phyloP scores from a whole-genome alignment of 2,888 invertebrate species.

The Lasius fuliginosus region DNA sequence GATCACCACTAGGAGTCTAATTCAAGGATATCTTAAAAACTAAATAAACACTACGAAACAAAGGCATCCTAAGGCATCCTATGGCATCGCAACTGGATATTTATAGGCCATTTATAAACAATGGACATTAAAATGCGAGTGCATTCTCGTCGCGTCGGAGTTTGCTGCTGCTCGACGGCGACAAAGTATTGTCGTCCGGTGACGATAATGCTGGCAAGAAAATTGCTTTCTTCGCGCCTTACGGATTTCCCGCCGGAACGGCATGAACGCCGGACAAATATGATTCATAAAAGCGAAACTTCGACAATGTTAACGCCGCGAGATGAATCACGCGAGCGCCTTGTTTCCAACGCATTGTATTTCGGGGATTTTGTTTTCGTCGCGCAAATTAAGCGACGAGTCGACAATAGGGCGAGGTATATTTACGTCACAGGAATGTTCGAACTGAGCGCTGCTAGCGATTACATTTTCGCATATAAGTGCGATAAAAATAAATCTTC shows the following conservation, averaged over 20 bases:
- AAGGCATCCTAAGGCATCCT: not conserved
- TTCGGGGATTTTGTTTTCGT: conserved; percentile 18
- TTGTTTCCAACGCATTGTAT: conserved; percentile 24
- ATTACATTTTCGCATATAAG: not conserved
- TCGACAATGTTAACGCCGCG: conserved; percentile 21
- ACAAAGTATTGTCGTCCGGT: conserved; percentile 26
- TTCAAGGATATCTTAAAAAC: not conserved
- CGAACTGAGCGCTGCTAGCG: not conserved
- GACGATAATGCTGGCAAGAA: conserved; percentile 28
- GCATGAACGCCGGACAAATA: not conserved
- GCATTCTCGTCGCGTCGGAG: not conserved
- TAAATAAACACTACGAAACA: not conserved
- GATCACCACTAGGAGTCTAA: not conserved
- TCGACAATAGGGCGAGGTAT: not conserved
- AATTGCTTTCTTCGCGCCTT: conserved; percentile 38
- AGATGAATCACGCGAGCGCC: conserved; percentile 38
- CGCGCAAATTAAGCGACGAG: conserved; percentile 29
- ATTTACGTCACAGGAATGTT: not conserved
- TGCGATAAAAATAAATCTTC: not conserved
- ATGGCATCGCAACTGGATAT: not conserved
- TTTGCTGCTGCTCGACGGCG: not conserved
- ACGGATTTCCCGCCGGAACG: conserved; percentile 12
- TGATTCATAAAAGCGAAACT: conserved; percentile 33
- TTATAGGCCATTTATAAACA: conserved; percentile 19
- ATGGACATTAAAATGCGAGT: conserved; percentile 21